Conservation (phyloP, 2,797 vertebrate species). For the Chromobotia macracanthus region DNA sequence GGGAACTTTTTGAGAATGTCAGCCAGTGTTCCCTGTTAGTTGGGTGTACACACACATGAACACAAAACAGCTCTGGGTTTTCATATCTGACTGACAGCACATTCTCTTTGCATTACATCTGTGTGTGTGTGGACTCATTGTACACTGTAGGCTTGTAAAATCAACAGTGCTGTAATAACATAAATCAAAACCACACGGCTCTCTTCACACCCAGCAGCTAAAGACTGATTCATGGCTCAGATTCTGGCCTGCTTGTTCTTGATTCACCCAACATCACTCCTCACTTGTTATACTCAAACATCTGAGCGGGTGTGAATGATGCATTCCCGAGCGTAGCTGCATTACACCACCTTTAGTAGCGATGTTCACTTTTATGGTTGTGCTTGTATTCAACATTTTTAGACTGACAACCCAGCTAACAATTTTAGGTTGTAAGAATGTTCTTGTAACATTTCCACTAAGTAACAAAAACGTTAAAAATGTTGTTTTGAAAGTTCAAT, state of each 20-base stretch:
- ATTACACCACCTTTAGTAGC: constrained; percentile 16
- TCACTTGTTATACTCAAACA: neutral
- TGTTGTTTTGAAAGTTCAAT: too few species aligned
- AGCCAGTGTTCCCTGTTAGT: too few species aligned
- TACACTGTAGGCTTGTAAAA: constrained; percentile 15
- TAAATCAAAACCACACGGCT: constrained; percentile 16
- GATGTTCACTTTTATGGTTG: constrained; percentile 25
- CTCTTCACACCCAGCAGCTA: constrained; percentile 19
- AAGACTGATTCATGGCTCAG: constrained; percentile 9
- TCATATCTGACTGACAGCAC: neutral
- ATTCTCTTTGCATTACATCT: constrained; percentile 9
- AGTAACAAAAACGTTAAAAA: too few species aligned
- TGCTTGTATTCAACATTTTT: neutral
- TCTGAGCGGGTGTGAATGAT: constrained; percentile 16
- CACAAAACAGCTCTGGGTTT: neutral
- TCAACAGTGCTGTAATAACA: constrained; percentile 16
- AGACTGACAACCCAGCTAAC: neutral
- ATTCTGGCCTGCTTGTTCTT: neutral
- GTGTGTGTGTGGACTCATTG: constrained; percentile 13
- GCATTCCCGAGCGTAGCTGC: constrained; percentile 4
- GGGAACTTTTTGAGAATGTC: too few species aligned
- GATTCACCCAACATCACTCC: constrained; percentile 5
- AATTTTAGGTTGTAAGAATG: too few species aligned
- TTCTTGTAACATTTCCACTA: too few species aligned
- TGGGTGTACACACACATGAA: neutral